Evolutionary conservation across 2,888 invertebrate genomes (phyloP).

Genomic region (Megaustenia siamemsis): DNA sequence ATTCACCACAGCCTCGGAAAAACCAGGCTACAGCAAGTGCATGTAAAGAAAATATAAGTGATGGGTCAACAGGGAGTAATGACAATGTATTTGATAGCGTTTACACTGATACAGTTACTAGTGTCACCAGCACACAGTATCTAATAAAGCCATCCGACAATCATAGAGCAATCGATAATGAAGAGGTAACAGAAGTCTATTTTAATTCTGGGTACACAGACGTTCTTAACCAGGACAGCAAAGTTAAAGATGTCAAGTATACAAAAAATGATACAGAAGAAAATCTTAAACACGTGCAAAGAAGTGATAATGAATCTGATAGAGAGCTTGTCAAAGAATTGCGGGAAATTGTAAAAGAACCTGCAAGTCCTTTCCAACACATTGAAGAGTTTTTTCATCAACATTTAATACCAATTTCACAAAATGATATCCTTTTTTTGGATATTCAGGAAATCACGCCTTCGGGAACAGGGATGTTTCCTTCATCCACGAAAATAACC

Average conservation of each 20-base stretch:
- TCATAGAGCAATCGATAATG: background rate
- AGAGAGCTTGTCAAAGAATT: background rate
- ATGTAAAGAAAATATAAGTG: background rate
- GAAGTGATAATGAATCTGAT: background rate
- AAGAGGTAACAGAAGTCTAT: background rate
- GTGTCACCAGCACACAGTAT: constrained; percentile 53
- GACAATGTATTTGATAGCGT: constrained; percentile 43
- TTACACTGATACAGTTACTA: constrained; percentile 58
- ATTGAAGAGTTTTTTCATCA: constrained; percentile 40
- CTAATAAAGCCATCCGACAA: constrained; percentile 41
- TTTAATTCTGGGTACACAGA: constrained; percentile 11
- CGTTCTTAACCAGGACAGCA: background rate
- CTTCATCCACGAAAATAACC: constrained; percentile 31
- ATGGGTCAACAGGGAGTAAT: background rate
- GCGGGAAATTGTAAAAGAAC: background rate
- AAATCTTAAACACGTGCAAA: background rate
- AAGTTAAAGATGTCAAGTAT: background rate
- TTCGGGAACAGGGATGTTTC: background rate
- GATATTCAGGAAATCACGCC: constrained; percentile 41
- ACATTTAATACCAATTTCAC: constrained; percentile 23
- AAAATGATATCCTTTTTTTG: constrained; percentile 41
- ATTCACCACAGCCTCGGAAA: background rate
- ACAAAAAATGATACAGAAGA: background rate
- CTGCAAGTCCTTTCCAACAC: background rate
- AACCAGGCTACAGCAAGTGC: background rate